phyloP scores from a whole-genome alignment of 1,140 invertebrate genomes.

The Hyposmocoma kahamanoa region DNA sequence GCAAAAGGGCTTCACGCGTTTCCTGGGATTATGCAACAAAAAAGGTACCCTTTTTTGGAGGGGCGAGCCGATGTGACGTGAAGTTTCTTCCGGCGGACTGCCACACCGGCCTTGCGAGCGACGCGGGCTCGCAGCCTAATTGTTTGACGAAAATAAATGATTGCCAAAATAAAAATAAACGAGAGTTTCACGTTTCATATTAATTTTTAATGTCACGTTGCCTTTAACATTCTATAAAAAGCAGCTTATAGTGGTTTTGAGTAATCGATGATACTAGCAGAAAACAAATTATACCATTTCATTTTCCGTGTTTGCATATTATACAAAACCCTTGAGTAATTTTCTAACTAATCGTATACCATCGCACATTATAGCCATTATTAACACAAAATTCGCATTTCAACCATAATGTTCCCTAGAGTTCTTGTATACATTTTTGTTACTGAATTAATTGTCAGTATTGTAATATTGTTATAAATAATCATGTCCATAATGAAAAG shows the following conservation, averaged over 20 bases:
- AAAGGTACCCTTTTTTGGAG: slow-evolving; percentile 45
- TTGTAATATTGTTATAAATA: not conserved
- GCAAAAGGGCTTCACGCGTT: slow-evolving; percentile 32
- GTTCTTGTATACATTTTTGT: not conserved
- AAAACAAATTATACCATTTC: slow-evolving; percentile 27
- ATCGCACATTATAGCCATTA: not conserved
- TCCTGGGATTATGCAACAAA: slow-evolving; percentile 57
- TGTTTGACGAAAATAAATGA: slow-evolving; percentile 69
- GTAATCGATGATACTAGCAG: slow-evolving; percentile 22
- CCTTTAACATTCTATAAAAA: slow-evolving; percentile 2
- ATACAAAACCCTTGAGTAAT: slow-evolving; percentile 9
- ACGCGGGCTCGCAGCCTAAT: slow-evolving; percentile 46
- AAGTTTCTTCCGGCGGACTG: slow-evolving; percentile 44
- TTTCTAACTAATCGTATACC: not conserved
- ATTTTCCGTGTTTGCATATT: slow-evolving; percentile 19
- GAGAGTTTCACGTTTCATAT: slow-evolving; percentile 57
- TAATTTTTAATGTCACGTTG: slow-evolving; percentile 51
- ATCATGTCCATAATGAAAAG: slow-evolving; percentile 1
- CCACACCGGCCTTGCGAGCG: slow-evolving; percentile 31
- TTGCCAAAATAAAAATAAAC: slow-evolving; percentile 63
- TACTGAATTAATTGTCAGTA: not conserved
- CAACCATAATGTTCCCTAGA: not conserved
- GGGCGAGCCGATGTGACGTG: slow-evolving; percentile 41
- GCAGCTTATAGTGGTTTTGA: not conserved
- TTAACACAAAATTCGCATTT: slow-evolving; percentile 5